A percentile compares a stretch with the other conserved stretches of the same genome.
Conservation (phyloP, 2,113 vertebrate species). For the Ailurus styani region DNA sequence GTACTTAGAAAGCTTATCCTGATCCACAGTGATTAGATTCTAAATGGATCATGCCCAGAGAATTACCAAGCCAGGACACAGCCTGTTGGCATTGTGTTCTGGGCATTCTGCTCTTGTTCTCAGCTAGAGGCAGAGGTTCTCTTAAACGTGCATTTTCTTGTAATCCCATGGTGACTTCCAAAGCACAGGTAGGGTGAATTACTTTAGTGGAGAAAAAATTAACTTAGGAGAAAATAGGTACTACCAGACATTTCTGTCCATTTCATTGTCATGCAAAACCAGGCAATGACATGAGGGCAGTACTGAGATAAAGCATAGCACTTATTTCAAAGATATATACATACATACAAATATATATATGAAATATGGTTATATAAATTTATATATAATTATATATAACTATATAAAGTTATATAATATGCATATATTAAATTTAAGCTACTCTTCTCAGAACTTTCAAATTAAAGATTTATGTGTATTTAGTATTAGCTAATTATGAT, state of each 20-base stretch:
- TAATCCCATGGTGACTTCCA: slow-evolving; percentile 23
- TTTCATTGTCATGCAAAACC: slow-evolving; percentile 41
- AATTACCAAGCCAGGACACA: slow-evolving; percentile 54
- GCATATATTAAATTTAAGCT: slow-evolving; percentile 14
- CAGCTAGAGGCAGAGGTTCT: slow-evolving; percentile 54
- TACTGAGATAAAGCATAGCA: slow-evolving; percentile 25
- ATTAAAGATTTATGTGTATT: background rate
- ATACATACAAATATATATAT: too few species aligned
- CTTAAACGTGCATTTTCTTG: slow-evolving; percentile 47
- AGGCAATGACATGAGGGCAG: background rate
- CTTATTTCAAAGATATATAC: slow-evolving; percentile 19
- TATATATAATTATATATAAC: too few species aligned
- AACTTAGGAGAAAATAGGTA: slow-evolving; percentile 17
- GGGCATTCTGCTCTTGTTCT: slow-evolving; percentile 35
- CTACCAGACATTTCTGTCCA: background rate
- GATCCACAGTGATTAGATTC: slow-evolving; percentile 62
- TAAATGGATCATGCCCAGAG: slow-evolving; percentile 65
- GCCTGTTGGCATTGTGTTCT: background rate
- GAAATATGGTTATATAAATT: too few species aligned
- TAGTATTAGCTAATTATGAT: slow-evolving; percentile 47
- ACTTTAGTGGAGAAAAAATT: slow-evolving; percentile 29
- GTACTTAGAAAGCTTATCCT: slow-evolving; percentile 59
- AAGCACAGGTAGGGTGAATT: background rate
- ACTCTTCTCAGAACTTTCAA: slow-evolving; percentile 20
- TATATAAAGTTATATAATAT: background rate